Percentiles rank a stretch among this genome's conserved stretches.
These are phyloP conservation scores for Drosophila grimshawi DNA, from an alignment of 1,140 invertebrate genomes.

Conservation along the genomic window DNA sequence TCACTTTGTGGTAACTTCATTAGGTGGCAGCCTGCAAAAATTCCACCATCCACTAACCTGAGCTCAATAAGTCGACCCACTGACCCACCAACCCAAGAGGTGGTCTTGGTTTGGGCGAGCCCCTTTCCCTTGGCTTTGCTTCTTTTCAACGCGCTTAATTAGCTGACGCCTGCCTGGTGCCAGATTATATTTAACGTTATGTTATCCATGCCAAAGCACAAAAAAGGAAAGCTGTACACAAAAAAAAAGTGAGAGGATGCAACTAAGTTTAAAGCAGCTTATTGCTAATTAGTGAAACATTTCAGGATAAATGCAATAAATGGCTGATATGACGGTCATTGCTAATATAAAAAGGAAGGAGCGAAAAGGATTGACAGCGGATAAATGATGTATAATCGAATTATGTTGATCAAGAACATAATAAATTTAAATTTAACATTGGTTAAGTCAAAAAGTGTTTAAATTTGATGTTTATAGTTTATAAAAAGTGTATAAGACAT, in stretches of 20 bases:
- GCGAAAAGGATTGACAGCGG: too few species aligned
- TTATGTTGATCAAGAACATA: too few species aligned
- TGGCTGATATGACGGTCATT: background rate
- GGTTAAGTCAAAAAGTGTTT: too few species aligned
- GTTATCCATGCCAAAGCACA: constrained; percentile 28
- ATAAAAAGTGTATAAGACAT: too few species aligned
- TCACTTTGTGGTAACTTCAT: constrained; percentile 59
- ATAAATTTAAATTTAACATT: too few species aligned
- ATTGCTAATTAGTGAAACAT: constrained; percentile 32
- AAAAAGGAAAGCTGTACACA: constrained; percentile 8
- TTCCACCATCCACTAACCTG: background rate
- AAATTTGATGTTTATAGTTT: too few species aligned
- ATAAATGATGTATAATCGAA: too few species aligned
- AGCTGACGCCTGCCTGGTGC: constrained; percentile 39
- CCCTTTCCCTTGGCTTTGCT: constrained; percentile 24
- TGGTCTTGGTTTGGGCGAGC: background rate
- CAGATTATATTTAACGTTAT: constrained; percentile 49
- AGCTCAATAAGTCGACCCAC: constrained; percentile 27
- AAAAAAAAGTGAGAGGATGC: constrained; percentile 22
- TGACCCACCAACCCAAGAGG: constrained; percentile 19
- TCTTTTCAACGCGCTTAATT: constrained; percentile 59
- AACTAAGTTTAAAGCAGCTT: constrained; percentile 17
- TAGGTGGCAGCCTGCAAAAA: constrained; percentile 24
- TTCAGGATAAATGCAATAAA: background rate
- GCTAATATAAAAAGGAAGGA: too few species aligned